Conservation (phyloP, 2,113 vertebrate genomes). For the Centropus unirufus region DNA sequence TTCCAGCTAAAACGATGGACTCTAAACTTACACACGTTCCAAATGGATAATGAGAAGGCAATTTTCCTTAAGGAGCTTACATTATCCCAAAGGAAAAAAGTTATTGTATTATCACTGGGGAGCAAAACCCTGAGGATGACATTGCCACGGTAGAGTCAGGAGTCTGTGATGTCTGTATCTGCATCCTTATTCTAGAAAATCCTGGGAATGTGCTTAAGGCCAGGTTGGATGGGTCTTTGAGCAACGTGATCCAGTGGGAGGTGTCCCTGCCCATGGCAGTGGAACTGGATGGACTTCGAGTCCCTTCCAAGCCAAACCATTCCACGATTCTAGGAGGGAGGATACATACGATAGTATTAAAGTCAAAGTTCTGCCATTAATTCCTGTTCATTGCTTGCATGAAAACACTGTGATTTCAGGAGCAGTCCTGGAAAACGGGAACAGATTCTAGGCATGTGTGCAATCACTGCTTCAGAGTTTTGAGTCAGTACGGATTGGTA, state of each 20-base stretch:
- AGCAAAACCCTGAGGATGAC: neutral
- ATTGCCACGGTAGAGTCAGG: neutral
- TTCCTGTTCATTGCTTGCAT: neutral
- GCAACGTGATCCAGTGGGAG: too few species aligned
- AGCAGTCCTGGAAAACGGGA: neutral
- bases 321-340: neutral
- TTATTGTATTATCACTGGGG: neutral
- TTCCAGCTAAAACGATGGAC: neutral
- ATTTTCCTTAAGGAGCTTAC: neutral
- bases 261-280: too few species aligned
- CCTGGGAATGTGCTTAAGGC: neutral
- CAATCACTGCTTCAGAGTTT: neutral
- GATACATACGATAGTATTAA: accelerated
- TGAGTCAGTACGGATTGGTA: neutral
- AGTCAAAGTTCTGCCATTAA: neutral
- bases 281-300: too few species aligned
- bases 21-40: neutral
- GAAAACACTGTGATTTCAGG: neutral
- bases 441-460: neutral
- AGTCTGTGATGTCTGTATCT: neutral
- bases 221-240: too few species aligned
- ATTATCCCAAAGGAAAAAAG: neutral
- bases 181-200: neutral
- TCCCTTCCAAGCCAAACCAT: too few species aligned
- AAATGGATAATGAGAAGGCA: neutral